Percentiles rank a stretch among this genome's conserved stretches.
phyloP scores from a whole-genome alignment of 1,140 invertebrate species.

The Bombus confusus region DNA sequence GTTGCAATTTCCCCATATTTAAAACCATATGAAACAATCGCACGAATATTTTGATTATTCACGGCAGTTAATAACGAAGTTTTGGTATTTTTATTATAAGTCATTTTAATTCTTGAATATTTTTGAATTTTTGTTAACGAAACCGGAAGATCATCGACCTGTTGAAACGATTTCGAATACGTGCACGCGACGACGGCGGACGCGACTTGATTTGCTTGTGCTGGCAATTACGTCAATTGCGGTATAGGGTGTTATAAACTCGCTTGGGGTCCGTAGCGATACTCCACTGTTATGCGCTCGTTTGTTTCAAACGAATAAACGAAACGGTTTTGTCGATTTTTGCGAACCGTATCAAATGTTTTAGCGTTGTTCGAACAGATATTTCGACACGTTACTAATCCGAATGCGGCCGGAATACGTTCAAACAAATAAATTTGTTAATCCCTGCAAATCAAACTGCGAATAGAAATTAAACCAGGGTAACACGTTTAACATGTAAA shows the following conservation, averaged over 20 bases:
- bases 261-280: not conserved
- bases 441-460: not conserved
- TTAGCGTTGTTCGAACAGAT: too few relatives aligned
- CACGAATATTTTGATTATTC: not conserved
- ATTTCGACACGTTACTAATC: not conserved
- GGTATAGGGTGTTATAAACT: slow-evolving; percentile 7
- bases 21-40: not conserved
- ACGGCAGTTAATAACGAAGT: not conserved
- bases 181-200: slow-evolving; percentile 17
- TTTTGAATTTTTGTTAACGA: slow-evolving; percentile 21
- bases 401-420: not conserved
- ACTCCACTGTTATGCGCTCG: not conserved
- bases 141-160: slow-evolving; percentile 66
- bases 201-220: slow-evolving; percentile 14
- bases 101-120: not conserved
- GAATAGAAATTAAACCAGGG: too few relatives aligned
- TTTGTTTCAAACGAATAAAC: slow-evolving; percentile 11
- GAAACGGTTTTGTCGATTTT: slow-evolving; percentile 2
- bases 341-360: not conserved
- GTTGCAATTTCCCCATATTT: not conserved
- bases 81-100: not conserved
- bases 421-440: not conserved
- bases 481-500: not conserved
- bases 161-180: slow-evolving; percentile 63
- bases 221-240: slow-evolving; percentile 16